These are phyloP conservation scores for Nothoprocta pentlandii DNA, from an alignment of 2,113 vertebrate species.

Conservation along the genomic window DNA sequence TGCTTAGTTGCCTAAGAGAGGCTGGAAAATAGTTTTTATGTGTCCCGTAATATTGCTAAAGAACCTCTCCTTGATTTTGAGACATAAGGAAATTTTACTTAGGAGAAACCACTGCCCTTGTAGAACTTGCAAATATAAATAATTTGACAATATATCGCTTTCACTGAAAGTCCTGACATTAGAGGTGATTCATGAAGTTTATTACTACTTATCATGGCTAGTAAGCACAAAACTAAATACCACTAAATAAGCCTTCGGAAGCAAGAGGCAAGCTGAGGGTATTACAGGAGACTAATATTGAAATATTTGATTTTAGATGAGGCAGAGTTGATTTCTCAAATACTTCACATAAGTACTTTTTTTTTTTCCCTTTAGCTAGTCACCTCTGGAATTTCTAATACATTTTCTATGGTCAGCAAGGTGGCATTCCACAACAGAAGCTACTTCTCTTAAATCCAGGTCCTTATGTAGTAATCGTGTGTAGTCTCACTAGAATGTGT, in stretches of 20 bases:
- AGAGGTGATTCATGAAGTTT: neutral
- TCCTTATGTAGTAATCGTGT: neutral
- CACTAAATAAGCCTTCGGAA: neutral
- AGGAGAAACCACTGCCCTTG: neutral
- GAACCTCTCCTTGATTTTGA: neutral
- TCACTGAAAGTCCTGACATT: neutral
- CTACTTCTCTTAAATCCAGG: neutral
- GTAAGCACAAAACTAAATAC: neutral
- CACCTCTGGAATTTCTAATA: neutral
- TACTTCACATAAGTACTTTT: neutral
- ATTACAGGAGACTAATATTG: neutral
- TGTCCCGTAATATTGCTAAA: neutral
- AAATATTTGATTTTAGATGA: neutral
- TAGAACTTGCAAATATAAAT: neutral
- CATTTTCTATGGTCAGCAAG: neutral
- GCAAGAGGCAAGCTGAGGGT: neutral
- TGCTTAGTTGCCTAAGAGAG: neutral
- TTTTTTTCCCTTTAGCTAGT: neutral
- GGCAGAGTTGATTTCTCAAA: neutral
- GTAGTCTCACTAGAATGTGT: rapidly evolving
- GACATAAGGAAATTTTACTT: neutral
- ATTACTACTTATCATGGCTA: neutral
- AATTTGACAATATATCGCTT: neutral
- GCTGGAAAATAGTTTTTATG: neutral
- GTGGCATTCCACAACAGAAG: neutral